phyloP scores from a whole-genome alignment of 2,113 vertebrate genomes.

The Chrysemys picta region DNA sequence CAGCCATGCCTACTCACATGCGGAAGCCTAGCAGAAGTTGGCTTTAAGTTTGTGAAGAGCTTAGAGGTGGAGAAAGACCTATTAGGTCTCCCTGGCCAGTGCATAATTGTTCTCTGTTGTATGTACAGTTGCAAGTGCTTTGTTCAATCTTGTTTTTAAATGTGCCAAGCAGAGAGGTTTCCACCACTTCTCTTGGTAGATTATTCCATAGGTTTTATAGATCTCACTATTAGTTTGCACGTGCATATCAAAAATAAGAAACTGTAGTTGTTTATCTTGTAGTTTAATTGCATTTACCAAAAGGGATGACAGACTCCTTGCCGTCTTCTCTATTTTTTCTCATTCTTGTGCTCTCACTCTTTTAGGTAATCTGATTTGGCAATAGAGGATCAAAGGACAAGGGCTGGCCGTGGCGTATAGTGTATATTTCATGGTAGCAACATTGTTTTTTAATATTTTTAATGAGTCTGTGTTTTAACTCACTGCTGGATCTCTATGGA shows the following conservation, averaged over 20 bases:
- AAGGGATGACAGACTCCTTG: not conserved
- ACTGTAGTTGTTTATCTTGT: not conserved
- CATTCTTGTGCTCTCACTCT: not conserved
- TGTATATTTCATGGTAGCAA: not conserved
- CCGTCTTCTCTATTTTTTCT: not conserved
- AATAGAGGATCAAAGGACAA: not conserved
- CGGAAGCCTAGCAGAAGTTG: not conserved
- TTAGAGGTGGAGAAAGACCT: not conserved
- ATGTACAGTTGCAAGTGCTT: not conserved
- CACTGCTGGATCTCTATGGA: not conserved
- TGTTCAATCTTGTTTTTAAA: not conserved
- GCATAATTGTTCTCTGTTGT: not conserved
- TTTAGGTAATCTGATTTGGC: not conserved
- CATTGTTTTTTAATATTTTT: not conserved
- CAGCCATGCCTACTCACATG: too few species aligned
- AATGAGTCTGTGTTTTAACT: not conserved
- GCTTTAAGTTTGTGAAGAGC: not conserved
- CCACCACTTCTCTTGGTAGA: not conserved
- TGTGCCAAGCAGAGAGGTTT: not conserved
- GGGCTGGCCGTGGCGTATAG: not conserved
- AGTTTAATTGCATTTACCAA: not conserved
- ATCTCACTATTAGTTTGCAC: not conserved
- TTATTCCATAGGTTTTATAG: not conserved
- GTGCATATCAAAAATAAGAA: not conserved
- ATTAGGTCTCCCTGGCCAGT: not conserved